Percentiles rank a stretch among this genome's conserved stretches.
These are phyloP conservation scores for Ostrea denselamellosa DNA, from an alignment of 1,140 invertebrate genomes.

Conservation along the genomic window DNA sequence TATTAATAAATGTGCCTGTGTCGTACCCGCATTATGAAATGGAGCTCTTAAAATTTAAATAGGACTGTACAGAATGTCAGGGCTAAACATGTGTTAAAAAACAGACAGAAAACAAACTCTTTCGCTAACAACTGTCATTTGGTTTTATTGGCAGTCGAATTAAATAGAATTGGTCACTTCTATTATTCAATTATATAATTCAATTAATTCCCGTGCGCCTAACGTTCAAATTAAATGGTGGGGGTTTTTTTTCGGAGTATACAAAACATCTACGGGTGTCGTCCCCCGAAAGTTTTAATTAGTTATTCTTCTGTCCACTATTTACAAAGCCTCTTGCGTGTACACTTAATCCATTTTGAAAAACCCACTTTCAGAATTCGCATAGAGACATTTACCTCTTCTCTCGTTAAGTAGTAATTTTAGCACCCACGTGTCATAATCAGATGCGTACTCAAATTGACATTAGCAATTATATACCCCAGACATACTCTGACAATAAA, in stretches of 20 bases:
- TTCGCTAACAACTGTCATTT: too few relatives aligned
- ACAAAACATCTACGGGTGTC: not conserved
- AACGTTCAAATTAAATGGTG: not conserved
- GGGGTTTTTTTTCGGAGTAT: not conserved
- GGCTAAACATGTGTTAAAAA: not conserved
- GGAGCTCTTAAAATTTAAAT: not conserved
- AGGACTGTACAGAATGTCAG: not conserved
- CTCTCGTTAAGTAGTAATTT: not conserved
- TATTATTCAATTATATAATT: too few relatives aligned
- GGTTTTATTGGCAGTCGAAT: too few relatives aligned
- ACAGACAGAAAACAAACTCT: too few relatives aligned
- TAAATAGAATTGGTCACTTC: too few relatives aligned
- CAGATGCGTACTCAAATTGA: constrained; percentile 4
- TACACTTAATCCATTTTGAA: not conserved
- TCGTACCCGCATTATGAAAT: not conserved
- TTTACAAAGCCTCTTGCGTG: constrained; percentile 18
- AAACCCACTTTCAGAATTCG: not conserved
- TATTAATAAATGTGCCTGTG: not conserved
- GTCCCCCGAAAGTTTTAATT: not conserved
- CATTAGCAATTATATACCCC: constrained; percentile 28
- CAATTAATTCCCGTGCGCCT: too few relatives aligned
- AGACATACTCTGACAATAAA: constrained; percentile 21
- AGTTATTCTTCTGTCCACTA: constrained; percentile 8
- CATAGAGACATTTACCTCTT: not conserved
- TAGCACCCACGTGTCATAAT: constrained; percentile 28